These are phyloP conservation scores for Dromaius novaehollandiae DNA, from an alignment of 2,113 vertebrate species.

Conservation along the genomic window DNA sequence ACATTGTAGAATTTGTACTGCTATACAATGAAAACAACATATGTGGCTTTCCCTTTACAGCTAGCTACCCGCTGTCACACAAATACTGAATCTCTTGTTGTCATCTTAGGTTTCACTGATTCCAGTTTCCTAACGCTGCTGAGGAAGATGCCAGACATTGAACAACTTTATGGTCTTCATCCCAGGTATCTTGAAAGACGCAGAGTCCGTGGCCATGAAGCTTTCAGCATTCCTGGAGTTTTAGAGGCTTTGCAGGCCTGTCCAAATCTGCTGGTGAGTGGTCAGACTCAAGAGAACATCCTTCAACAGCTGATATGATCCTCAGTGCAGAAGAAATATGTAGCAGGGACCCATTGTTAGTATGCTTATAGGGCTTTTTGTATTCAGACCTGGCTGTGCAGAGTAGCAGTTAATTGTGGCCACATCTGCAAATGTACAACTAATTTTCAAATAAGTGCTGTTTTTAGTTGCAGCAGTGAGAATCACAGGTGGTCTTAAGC, in stretches of 20 bases:
- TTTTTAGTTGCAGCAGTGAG: neutral
- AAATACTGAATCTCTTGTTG: conserved; percentile 55
- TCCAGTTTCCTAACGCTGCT: conserved; percentile 93
- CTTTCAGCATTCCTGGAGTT: conserved; percentile 98
- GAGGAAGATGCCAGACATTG: conserved; percentile 98
- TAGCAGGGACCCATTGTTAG: neutral
- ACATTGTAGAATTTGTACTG: neutral
- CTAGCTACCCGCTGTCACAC: neutral
- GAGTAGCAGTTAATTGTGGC: neutral
- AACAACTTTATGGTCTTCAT: conserved; percentile 97
- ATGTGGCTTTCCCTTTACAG: conserved; percentile 22
- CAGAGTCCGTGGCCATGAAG: conserved; percentile 93
- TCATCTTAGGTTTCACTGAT: conserved; percentile 92
- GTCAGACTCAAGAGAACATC: neutral
- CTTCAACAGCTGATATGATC: neutral
- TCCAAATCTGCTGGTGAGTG: conserved; percentile 93
- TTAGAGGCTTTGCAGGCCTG: conserved; percentile 96
- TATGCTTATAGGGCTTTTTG: neutral
- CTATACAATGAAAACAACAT: neutral
- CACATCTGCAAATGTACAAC: neutral
- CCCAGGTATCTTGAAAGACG: conserved; percentile 95
- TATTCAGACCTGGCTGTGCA: neutral
- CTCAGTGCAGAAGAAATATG: neutral
- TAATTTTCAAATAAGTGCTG: neutral
- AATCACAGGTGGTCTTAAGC: neutral